Percentiles rank a stretch among this genome's conserved stretches.
Conservation (phyloP, 2,797 vertebrate genomes). For the Acanthurus lineatus region DNA sequence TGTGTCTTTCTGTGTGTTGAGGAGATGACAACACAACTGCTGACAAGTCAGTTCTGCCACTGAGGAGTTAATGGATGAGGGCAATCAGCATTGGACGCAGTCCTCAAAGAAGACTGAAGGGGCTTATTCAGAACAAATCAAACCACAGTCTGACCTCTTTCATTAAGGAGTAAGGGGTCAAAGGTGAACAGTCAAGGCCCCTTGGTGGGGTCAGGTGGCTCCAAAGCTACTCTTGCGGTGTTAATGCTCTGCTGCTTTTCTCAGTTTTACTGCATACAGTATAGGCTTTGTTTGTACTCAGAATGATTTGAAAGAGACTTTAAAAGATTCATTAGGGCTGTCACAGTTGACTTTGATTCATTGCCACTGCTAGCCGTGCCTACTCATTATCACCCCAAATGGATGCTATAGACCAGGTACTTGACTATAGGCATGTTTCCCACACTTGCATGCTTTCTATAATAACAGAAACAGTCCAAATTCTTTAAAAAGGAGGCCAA, state of each 20-base stretch:
- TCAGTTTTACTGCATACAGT: slow-evolving; percentile 1
- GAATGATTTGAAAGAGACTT: slow-evolving; percentile 10
- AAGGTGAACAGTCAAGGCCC: slow-evolving; percentile 39
- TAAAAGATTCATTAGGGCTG: slow-evolving; percentile 8
- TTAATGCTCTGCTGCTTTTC: slow-evolving; percentile 7
- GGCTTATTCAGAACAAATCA: slow-evolving; percentile 40
- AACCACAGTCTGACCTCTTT: slow-evolving; percentile 47
- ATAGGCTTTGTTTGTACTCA: slow-evolving; percentile 1
- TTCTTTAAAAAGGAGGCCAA: no score
- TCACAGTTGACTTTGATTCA: slow-evolving; percentile 22
- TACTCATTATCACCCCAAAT: slow-evolving; percentile 23
- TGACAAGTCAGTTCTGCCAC: slow-evolving; percentile 36
- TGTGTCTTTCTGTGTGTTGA: neutral
- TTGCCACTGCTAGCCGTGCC: neutral
- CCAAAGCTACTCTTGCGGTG: slow-evolving; percentile 17
- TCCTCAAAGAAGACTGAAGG: slow-evolving; percentile 35
- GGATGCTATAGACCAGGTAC: slow-evolving; percentile 7
- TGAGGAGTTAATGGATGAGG: slow-evolving; percentile 36
- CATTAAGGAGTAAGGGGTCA: slow-evolving; percentile 44
- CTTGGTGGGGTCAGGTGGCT: slow-evolving; percentile 15
- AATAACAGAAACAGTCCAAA: no score
- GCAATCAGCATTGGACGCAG: slow-evolving; percentile 18
- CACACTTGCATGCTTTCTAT: no score
- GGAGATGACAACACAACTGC: slow-evolving; percentile 17
- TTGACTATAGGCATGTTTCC: neutral